Base-by-base conservation (phyloP, 2,888 invertebrate species). In the Euphydryas editha region DNA sequence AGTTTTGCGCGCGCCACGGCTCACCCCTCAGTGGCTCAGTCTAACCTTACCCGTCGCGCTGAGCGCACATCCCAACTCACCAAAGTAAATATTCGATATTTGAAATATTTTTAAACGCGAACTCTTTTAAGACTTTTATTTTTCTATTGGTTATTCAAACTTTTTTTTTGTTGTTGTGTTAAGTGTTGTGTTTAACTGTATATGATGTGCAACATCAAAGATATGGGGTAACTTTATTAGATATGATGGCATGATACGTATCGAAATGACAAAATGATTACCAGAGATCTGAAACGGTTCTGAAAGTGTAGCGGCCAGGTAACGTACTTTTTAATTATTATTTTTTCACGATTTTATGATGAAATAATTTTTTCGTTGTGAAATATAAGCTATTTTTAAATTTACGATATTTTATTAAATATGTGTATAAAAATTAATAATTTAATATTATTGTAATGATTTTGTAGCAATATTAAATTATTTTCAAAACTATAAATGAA, bases 1-100 rank as follows among this genome's bases (percentile, higher is more conserved):
- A 85, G 85, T 87, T 89, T 90, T 90, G 91, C 91, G 91, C 91
- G 88, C 89, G 90, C 90, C 85, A 78, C 79, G 71, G 70, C 67
- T 65, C 71, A 66, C 62, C 79, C 76, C 77, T 73, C 75, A 47
- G 20, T 47, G 47, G 47, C 47, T 47, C 47, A 75, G 80, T 78
- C 72, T 44, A 62, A 55, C 59, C 60, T 67, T 44, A 54, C 79
- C 75, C 65, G 69, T 70, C 74, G 74, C 55, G 69, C 70, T 15
- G 79, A 72, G 71, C 80, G 82, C 86, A 85, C 88, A 90, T 75
- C 73, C 21, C 11, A 30, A 68, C 61, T 66, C 60, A 62, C 69
- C 42, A 62, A 65, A 67, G 67, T 67, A 73, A 62, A 39, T 49
- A 65, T 59, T 60, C 67, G 69, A 69, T 67, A 65, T 47, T 47